Base-by-base conservation (phyloP, 1,140 invertebrate species). In the Oncopodura yosiiana region DNA sequence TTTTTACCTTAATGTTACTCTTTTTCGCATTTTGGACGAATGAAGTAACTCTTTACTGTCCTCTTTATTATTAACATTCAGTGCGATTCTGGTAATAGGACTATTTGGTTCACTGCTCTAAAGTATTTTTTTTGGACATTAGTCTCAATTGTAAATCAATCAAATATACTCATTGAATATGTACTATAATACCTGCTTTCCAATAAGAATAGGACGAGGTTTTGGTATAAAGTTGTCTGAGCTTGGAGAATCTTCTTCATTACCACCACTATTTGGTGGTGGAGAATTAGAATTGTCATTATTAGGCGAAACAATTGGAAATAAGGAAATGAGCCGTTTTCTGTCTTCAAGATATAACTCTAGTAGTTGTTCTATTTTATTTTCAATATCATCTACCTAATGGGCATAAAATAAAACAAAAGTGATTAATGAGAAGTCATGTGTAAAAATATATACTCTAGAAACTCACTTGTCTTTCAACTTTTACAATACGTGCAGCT, bases 301-400 rank as follows among this genome's bases (percentile, higher is more conserved):
- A 14, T 21, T 41, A 16, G 49, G 51, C 14, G 54, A 54, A 4
- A 23, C 8, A 12, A 51, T 1, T 27, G 49, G 49, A 41, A 46
- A 74, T 60, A 78, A 69, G 56, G 74, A 68, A 66, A 75, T 65
- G 61, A 81, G 70, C 61, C 76, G 73, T 69, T 84, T 81, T 66
- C 89, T 77, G 71, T 94, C 89, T 70, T 92, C 87, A 77, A 89
- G 80, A 69, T 93, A 92, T 73, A 94, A 77, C 68, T 94, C 90
- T 68, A 94, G 81, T 65, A 95, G 78, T 71, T 92, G 81, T 73
- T 94, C 89, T 67, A 95, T 75, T 76, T 94, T 94, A 66, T 79
- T 80, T 75, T 94, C 90, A 71, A 91, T 90, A 69, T 93, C 88
- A 69, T 92, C 89, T 65, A 93, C 86, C 88, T 93, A 34, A 16